A percentile compares a stretch with the other conserved stretches of the same genome.
phyloP scores from a whole-genome alignment of 2,113 vertebrate species.

The Odobenus rosmarus region DNA sequence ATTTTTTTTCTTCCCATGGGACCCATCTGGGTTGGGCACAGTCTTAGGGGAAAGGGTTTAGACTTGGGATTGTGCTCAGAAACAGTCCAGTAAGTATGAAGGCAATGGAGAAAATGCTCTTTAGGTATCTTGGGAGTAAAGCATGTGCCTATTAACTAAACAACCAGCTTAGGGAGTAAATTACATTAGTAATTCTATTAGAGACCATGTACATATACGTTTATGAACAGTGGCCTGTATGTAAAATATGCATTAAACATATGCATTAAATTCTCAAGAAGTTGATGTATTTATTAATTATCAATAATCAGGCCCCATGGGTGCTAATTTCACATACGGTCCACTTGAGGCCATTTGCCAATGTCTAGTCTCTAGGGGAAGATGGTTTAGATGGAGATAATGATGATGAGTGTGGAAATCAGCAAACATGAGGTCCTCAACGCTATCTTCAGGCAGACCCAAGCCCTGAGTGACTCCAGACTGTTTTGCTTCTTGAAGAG shows the following conservation, averaged over 20 bases:
- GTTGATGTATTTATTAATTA: neutral
- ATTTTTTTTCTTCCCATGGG: neutral
- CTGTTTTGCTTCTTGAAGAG: neutral
- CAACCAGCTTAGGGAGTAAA: neutral
- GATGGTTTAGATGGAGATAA: neutral
- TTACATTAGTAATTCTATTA: neutral
- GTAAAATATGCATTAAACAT: neutral
- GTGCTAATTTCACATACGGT: neutral
- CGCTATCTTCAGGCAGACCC: neutral
- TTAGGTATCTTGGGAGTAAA: neutral
- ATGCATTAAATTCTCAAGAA: neutral
- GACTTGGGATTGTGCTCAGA: neutral
- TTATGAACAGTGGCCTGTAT: neutral
- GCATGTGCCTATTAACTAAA: neutral
- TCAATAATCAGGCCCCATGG: neutral
- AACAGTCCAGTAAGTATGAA: neutral
- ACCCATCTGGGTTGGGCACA: neutral
- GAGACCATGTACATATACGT: too few species aligned
- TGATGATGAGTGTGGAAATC: neutral
- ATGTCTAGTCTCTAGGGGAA: neutral
- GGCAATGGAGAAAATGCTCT: neutral
- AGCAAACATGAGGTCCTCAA: neutral
- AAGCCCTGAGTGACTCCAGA: neutral
- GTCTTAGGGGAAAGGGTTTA: neutral
- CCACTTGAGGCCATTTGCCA: neutral